phyloP scores from a whole-genome alignment of 1,140 invertebrate genomes.

The Patella vulgata region DNA sequence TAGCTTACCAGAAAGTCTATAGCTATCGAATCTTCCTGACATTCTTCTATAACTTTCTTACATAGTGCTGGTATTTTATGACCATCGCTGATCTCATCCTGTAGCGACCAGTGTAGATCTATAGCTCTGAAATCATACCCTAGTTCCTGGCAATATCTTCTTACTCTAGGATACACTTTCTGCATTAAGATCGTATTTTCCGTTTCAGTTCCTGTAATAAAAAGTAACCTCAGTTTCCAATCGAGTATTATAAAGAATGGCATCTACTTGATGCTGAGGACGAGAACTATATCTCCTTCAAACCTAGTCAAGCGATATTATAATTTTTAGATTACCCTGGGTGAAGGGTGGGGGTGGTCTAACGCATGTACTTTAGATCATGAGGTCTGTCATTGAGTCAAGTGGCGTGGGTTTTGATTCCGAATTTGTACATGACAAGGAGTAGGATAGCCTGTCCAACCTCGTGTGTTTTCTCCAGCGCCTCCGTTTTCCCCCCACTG shows the following conservation, averaged over 20 bases:
- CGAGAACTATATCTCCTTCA: background rate
- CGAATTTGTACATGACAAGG: too few species aligned
- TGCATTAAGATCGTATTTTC: slow-evolving; percentile 50
- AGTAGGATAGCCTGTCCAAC: too few species aligned
- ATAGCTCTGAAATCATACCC: slow-evolving; percentile 70
- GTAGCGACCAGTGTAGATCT: slow-evolving; percentile 94
- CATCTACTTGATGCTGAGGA: background rate
- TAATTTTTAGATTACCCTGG: background rate
- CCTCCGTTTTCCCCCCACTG: too few species aligned
- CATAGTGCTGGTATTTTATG: slow-evolving; percentile 97
- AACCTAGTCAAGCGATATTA: background rate
- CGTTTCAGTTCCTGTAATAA: slow-evolving; percentile 47
- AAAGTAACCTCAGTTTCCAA: too few species aligned
- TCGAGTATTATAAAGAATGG: too few species aligned
- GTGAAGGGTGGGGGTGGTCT: too few species aligned
- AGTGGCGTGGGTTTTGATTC: too few species aligned
- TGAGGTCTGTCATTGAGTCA: too few species aligned
- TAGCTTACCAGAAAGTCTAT: slow-evolving; percentile 91
- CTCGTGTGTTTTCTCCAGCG: too few species aligned
- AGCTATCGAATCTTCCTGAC: slow-evolving; percentile 91
- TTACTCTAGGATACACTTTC: slow-evolving; percentile 89
- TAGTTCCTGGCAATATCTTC: slow-evolving; percentile 85
- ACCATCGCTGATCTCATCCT: slow-evolving; percentile 94
- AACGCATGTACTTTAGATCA: too few species aligned
- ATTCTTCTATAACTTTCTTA: slow-evolving; percentile 94